Evolutionary conservation across 2,113 vertebrate genomes (phyloP).

Genomic region (Ammospiza caudacuta): DNA sequence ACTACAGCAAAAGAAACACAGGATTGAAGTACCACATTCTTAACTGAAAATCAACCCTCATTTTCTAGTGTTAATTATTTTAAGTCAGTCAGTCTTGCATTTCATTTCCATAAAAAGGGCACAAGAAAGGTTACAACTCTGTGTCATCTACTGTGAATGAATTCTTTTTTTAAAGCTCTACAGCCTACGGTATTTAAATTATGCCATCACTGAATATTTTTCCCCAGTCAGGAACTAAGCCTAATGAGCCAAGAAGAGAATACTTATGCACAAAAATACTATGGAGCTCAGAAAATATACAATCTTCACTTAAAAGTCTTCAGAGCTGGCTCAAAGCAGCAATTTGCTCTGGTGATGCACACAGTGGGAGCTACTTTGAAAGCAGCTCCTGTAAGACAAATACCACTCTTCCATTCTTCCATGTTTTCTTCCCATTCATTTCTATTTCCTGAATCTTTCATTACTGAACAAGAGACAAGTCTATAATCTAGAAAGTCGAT

Average conservation of each 20-base stretch:
- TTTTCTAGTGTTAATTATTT: background rate
- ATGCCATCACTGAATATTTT: constrained; percentile 34
- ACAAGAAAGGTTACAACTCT: constrained; percentile 15
- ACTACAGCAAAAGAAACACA: background rate
- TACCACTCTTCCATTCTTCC: background rate
- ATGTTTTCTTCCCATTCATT: background rate
- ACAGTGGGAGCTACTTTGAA: background rate
- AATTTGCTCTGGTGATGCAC: background rate
- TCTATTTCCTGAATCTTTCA: background rate
- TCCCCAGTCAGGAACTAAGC: background rate
- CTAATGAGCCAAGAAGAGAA: background rate
- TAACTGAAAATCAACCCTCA: background rate
- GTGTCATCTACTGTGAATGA: background rate
- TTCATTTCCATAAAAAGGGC: constrained; percentile 19
- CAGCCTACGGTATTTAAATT: constrained; percentile 5
- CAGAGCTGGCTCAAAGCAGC: background rate
- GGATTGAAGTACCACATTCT: background rate
- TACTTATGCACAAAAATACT: background rate
- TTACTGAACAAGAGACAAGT: background rate
- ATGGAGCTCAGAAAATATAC: background rate
- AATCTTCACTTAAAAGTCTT: background rate
- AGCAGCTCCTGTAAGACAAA: background rate
- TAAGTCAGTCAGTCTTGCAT: background rate
- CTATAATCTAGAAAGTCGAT: background rate
- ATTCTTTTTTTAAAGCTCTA: background rate